Conservation (phyloP, 2,888 invertebrate species). For the Epirrita christyi region DNA sequence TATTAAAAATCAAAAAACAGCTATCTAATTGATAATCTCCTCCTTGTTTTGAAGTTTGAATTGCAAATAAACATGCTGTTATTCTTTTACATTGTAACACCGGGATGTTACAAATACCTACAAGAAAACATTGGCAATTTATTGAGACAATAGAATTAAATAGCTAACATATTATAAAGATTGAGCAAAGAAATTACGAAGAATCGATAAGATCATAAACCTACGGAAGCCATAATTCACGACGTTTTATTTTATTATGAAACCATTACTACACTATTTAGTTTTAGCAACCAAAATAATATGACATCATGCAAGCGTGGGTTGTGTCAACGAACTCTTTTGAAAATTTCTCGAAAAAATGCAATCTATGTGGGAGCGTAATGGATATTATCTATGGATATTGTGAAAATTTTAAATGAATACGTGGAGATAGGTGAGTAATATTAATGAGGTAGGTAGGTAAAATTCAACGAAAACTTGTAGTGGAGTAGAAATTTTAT, state of each 20-base stretch:
- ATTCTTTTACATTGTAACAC: too few relatives aligned
- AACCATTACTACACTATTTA: slow-evolving; percentile 16
- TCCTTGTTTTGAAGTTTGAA: too few relatives aligned
- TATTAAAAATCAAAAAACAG: too few relatives aligned
- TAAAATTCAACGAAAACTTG: too few relatives aligned
- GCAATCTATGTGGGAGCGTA: not conserved
- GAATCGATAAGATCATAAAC: slow-evolving; percentile 14
- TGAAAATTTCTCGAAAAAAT: slow-evolving; percentile 14
- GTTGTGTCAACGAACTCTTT: slow-evolving; percentile 29
- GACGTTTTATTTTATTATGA: slow-evolving; percentile 12
- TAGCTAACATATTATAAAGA: slow-evolving; percentile 10
- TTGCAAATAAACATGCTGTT: too few relatives aligned
- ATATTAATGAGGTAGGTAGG: too few relatives aligned
- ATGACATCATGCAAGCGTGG: slow-evolving; percentile 32
- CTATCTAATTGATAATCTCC: too few relatives aligned
- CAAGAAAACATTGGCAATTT: not conserved
- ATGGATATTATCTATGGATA: too few relatives aligned
- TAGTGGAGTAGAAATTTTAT: too few relatives aligned
- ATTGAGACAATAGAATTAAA: slow-evolving; percentile 4
- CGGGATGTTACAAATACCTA: too few relatives aligned
- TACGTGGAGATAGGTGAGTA: too few relatives aligned
- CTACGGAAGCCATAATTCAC: slow-evolving; percentile 19
- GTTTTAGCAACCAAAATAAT: slow-evolving; percentile 26
- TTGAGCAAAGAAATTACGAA: slow-evolving; percentile 13
- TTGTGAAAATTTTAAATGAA: too few relatives aligned